Evolutionary conservation across 2,113 vertebrate species (phyloP).

Genomic region (Aptenodytes forsteri): DNA sequence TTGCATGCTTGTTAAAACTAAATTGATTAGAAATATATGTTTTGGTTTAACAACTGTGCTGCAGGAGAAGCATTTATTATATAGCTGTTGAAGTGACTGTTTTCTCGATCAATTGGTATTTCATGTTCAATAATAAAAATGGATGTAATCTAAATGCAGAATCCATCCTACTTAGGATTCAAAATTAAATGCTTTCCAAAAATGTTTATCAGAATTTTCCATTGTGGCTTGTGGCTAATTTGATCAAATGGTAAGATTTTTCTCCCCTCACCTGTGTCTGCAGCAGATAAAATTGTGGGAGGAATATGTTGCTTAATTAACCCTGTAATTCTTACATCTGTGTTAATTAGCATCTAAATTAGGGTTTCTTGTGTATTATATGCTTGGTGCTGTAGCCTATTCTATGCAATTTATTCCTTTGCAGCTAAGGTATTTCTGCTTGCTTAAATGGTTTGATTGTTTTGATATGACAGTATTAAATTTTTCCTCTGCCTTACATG

Average conservation of each 20-base stretch:
- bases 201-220: constrained; percentile 21
- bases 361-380: neutral
- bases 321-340: constrained; percentile 65
- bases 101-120: neutral
- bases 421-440: neutral
- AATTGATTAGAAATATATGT: constrained; percentile 32
- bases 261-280: constrained; percentile 30
- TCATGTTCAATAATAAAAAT: constrained; percentile 28
- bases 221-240: constrained; percentile 30
- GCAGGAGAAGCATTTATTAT: constrained; percentile 27
- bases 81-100: neutral
- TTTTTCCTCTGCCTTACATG: neutral
- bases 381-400: neutral
- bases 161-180: neutral
- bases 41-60: constrained; percentile 32
- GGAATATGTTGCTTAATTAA: constrained; percentile 67
- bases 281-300: constrained; percentile 56
- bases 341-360: constrained; percentile 72
- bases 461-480: neutral
- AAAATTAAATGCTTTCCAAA: neutral
- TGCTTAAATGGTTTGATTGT: neutral
- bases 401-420: neutral
- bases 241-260: constrained; percentile 47
- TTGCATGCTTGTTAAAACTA: constrained; percentile 1
- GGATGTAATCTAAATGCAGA: neutral